phyloP scores from a whole-genome alignment of 2,113 vertebrate genomes.

The Ovis canadensis region DNA sequence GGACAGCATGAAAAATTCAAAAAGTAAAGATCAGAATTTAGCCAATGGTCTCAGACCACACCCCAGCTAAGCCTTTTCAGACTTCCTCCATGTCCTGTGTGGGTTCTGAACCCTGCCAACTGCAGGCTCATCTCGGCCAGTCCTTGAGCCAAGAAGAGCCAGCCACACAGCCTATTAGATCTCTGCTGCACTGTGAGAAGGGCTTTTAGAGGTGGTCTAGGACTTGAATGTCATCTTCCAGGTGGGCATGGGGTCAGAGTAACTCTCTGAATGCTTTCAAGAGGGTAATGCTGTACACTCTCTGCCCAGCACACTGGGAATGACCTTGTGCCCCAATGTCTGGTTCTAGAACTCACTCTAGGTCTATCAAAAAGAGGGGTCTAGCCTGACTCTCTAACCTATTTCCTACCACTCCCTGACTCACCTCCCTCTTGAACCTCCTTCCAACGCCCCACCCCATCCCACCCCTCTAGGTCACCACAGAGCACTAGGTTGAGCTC shows the following conservation, averaged over 20 bases:
- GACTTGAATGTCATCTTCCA: background rate
- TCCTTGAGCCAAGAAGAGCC: background rate
- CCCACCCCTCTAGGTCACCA: background rate
- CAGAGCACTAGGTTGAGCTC: background rate
- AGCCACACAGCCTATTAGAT: background rate
- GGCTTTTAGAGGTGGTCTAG: background rate
- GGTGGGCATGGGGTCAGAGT: background rate
- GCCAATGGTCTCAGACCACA: background rate
- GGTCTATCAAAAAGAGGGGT: background rate
- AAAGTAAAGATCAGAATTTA: slow-evolving; percentile 4
- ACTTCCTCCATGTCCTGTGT: background rate
- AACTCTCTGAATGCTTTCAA: background rate
- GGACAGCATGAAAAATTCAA: slow-evolving; percentile 20
- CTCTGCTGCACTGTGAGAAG: background rate
- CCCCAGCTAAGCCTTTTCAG: background rate
- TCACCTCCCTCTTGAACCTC: background rate
- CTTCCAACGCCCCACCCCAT: background rate
- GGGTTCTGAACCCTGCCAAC: background rate
- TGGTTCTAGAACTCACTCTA: background rate
- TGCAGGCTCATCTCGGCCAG: background rate
- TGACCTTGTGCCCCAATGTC: background rate
- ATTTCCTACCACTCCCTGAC: background rate
- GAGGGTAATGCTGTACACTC: background rate
- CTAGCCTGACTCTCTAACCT: background rate
- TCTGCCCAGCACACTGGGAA: background rate